phyloP scores from a whole-genome alignment of 1,140 invertebrate genomes.

The Drosophila takahashii region DNA sequence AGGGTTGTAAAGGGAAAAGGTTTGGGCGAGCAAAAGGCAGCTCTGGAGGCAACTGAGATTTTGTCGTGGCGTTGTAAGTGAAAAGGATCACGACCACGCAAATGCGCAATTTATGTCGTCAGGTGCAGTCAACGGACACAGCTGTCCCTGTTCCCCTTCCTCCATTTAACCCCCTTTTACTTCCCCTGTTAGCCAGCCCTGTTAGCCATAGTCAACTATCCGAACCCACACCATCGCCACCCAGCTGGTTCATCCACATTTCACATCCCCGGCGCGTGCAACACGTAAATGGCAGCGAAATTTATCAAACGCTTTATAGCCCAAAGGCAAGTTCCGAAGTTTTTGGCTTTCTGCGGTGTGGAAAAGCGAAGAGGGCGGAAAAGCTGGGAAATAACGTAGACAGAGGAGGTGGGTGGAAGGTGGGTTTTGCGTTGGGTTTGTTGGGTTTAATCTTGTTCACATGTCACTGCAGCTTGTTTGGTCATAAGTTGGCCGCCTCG shows the following conservation, averaged over 20 bases:
- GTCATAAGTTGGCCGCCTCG: slow-evolving; percentile 58
- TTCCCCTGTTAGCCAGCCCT: neutral
- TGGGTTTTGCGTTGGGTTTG: neutral
- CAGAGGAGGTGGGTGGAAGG: neutral
- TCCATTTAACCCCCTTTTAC: slow-evolving; percentile 2
- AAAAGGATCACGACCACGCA: slow-evolving; percentile 65
- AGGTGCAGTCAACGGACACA: slow-evolving; percentile 49
- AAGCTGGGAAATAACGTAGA: slow-evolving; percentile 9
- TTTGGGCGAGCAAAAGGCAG: slow-evolving; percentile 9
- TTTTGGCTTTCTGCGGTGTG: slow-evolving; percentile 37
- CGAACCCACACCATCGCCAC: slow-evolving; percentile 11
- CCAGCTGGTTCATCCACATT: slow-evolving; percentile 41
- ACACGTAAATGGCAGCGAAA: slow-evolving; percentile 68
- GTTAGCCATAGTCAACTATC: slow-evolving; percentile 34
- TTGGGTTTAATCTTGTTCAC: slow-evolving; percentile 52
- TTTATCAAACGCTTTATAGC: slow-evolving; percentile 65
- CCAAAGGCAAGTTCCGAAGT: slow-evolving; percentile 41
- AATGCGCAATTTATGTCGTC: slow-evolving; percentile 70
- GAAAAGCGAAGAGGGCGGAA: slow-evolving; percentile 3
- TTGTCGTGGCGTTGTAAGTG: slow-evolving; percentile 55
- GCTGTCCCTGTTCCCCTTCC: slow-evolving; percentile 19
- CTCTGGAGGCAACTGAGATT: slow-evolving; percentile 43
- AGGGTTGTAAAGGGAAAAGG: neutral
- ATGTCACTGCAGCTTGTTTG: slow-evolving; percentile 63
- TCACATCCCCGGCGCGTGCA: slow-evolving; percentile 59